Conservation (phyloP, 2,888 invertebrate species). For the Saturnia japonica region DNA sequence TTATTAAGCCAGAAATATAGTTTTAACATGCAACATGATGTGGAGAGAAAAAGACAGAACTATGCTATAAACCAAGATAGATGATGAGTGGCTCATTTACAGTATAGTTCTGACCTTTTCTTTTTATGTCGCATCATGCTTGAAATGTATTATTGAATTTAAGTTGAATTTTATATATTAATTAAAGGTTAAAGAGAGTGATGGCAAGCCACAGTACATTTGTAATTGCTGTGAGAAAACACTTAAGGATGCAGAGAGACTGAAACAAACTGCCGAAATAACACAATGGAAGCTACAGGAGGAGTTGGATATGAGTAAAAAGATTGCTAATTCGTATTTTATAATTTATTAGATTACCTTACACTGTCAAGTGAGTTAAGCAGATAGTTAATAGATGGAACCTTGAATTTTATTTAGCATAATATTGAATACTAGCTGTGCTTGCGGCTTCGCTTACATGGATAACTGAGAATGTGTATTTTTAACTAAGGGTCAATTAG, state of each 20-base stretch:
- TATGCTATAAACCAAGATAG: too few relatives aligned
- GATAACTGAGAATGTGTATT: too few relatives aligned
- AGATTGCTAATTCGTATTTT: background rate
- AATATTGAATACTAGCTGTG: too few relatives aligned
- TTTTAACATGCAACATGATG: too few relatives aligned
- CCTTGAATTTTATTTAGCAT: too few relatives aligned
- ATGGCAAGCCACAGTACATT: constrained; percentile 47
- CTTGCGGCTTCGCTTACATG: too few relatives aligned
- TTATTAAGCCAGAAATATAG: too few relatives aligned
- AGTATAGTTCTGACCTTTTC: too few relatives aligned
- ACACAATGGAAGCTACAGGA: constrained; percentile 49
- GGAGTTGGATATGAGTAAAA: constrained; percentile 44
- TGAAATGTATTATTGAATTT: background rate
- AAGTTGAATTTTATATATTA: background rate
- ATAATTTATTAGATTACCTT: background rate
- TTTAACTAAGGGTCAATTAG: too few relatives aligned
- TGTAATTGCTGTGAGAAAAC: constrained; percentile 39
- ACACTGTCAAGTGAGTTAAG: background rate
- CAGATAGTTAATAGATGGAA: too few relatives aligned
- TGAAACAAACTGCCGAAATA: constrained; percentile 41
- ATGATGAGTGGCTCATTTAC: too few relatives aligned
- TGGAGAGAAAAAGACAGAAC: too few relatives aligned
- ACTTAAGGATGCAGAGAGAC: constrained; percentile 30
- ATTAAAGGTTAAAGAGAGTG: constrained; percentile 40
- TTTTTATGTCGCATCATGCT: background rate